Conservation (phyloP, 2,888 invertebrate species). For the Parelbella ahira region DNA sequence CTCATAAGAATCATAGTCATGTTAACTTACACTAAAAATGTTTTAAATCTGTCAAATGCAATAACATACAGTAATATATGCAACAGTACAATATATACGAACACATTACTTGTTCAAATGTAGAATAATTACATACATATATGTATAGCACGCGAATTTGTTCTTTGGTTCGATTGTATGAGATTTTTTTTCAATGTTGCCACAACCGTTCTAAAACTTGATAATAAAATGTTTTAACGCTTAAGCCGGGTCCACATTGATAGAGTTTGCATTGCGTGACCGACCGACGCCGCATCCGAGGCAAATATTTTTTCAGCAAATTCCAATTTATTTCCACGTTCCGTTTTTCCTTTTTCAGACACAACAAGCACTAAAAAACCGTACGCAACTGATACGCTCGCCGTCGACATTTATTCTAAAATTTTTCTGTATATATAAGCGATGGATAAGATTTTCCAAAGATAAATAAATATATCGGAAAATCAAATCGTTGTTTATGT, state of each 20-base stretch:
- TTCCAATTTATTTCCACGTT: conserved; percentile 4
- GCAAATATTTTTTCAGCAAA: background rate
- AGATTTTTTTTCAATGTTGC: conserved; percentile 32
- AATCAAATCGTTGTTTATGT: no score
- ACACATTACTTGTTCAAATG: background rate
- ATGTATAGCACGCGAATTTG: conserved; percentile 38
- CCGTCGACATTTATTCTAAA: no score
- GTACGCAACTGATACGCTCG: no score
- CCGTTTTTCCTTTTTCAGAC: no score
- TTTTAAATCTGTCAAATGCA: background rate
- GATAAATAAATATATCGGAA: no score
- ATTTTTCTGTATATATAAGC: no score
- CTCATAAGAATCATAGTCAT: no score
- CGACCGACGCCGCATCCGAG: no score
- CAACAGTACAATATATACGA: no score
- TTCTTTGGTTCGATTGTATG: conserved; percentile 57
- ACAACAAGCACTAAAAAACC: no score
- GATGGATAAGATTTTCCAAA: no score
- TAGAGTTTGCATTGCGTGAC: conserved; percentile 1
- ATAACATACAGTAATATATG: background rate
- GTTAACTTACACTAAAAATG: no score
- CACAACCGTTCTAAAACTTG: background rate
- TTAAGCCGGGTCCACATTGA: conserved; percentile 5
- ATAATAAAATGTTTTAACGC: background rate
- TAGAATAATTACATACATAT: background rate